Conservation (phyloP, 2,113 vertebrate species). For the Antechinus stuartii region DNA sequence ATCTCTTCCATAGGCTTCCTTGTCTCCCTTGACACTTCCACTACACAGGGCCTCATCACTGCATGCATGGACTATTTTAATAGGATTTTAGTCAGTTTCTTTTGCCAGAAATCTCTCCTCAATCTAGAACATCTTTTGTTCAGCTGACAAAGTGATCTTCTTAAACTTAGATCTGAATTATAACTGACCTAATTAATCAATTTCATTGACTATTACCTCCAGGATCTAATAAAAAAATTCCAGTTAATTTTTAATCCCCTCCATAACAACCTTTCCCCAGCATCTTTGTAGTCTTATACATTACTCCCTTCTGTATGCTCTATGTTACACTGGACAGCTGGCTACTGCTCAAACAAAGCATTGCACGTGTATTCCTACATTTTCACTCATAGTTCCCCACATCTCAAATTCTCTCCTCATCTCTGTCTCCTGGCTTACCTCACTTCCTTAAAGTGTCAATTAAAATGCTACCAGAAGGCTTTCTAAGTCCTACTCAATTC, state of each 20-base stretch:
- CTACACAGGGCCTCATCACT: neutral
- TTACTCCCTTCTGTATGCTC: neutral
- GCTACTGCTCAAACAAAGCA: neutral
- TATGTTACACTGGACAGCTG: neutral
- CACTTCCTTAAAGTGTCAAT: neutral
- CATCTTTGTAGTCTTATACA: neutral
- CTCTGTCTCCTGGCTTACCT: neutral
- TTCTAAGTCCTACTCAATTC: neutral
- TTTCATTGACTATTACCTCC: neutral
- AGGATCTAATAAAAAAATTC: neutral
- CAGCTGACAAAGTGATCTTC: neutral
- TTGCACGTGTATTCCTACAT: neutral
- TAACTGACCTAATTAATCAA: neutral
- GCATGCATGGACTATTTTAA: neutral
- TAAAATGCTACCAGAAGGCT: neutral
- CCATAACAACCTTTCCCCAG: neutral
- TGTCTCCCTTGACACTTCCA: neutral
- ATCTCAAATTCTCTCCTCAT: neutral
- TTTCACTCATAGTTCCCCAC: neutral
- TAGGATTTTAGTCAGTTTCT: neutral
- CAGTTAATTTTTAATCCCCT: neutral
- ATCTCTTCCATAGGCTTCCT: neutral
- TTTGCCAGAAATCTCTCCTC: neutral
- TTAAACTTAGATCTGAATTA: neutral
- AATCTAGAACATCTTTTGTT: neutral